phyloP scores from a whole-genome alignment of 1,140 invertebrate genomes.

The Aphis craccivora region DNA sequence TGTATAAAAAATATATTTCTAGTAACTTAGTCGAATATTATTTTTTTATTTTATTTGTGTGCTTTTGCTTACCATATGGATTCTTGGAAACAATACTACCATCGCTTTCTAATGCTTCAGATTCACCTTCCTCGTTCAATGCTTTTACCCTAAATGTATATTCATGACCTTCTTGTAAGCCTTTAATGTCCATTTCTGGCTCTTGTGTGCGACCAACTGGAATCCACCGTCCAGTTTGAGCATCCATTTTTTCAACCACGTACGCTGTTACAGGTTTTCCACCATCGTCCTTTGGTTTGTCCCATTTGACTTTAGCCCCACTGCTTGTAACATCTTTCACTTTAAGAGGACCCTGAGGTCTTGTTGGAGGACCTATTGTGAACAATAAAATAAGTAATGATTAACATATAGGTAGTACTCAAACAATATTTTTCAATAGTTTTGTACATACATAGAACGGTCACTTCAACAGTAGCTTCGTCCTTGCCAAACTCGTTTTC shows the following conservation, averaged over 20 bases:
- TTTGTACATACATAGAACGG: conserved; percentile 79
- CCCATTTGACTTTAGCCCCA: conserved; percentile 92
- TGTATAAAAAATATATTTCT: conserved; percentile 62
- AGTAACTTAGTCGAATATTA: too few species aligned
- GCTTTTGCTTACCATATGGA: conserved; percentile 78
- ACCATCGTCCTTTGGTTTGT: conserved; percentile 97
- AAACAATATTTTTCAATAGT: background rate
- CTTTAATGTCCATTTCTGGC: conserved; percentile 89
- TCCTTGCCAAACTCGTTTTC: conserved; percentile 92
- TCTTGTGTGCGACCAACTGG: conserved; percentile 85
- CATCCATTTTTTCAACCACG: conserved; percentile 95
- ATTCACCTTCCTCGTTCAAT: conserved; percentile 97
- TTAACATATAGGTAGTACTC: background rate
- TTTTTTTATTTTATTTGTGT: background rate
- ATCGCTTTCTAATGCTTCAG: conserved; percentile 91
- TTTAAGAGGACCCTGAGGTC: conserved; percentile 89
- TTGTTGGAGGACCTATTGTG: conserved; percentile 74
- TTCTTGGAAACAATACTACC: conserved; percentile 88
- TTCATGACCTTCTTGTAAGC: conserved; percentile 90
- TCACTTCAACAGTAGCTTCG: conserved; percentile 91
- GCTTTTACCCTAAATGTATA: conserved; percentile 97
- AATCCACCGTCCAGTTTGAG: conserved; percentile 90
- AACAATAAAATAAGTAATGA: background rate
- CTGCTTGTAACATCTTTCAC: conserved; percentile 92
- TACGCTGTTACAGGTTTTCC: conserved; percentile 96